These are phyloP conservation scores for Cyrtodaria siliqua DNA, from an alignment of 2,888 invertebrate genomes.

Conservation along the genomic window DNA sequence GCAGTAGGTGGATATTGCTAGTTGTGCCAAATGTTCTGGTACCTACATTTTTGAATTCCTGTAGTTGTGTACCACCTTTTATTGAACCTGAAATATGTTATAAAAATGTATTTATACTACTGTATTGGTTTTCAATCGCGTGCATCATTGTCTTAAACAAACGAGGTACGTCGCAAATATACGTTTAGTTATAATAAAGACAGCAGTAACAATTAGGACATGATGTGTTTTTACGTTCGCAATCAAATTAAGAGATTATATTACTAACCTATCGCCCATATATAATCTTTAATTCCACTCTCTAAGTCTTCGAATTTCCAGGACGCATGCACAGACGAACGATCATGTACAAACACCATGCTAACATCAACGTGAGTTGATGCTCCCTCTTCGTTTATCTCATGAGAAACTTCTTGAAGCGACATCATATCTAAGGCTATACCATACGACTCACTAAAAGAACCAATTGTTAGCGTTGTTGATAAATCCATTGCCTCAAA, in stretches of 20 bases:
- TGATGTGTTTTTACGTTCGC: no score
- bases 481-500: constrained; percentile 15
- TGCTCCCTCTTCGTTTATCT: not conserved
- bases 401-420: constrained; percentile 26
- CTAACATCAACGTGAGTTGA: constrained; percentile 41
- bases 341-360: constrained; percentile 57
- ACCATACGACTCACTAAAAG: constrained; percentile 42
- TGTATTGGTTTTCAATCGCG: no score
- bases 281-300: constrained; percentile 53
- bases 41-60: constrained; percentile 60
- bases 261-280: constrained; percentile 69
- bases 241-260: no score
- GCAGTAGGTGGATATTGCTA: constrained; percentile 48
- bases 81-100: constrained; percentile 45
- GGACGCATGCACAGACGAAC: constrained; percentile 58
- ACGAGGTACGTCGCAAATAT: no score
- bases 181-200: no score
- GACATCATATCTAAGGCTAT: constrained; percentile 44
- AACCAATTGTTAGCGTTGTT: constrained; percentile 26
- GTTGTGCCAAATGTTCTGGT: constrained; percentile 52
- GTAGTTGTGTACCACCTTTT: constrained; percentile 54
- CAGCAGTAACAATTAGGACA: no score
- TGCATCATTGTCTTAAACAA: no score
- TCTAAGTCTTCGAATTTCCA: constrained; percentile 64
- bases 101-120: no score